Conservation (phyloP, 2,113 vertebrate genomes). For the Dicaeum eximium region DNA sequence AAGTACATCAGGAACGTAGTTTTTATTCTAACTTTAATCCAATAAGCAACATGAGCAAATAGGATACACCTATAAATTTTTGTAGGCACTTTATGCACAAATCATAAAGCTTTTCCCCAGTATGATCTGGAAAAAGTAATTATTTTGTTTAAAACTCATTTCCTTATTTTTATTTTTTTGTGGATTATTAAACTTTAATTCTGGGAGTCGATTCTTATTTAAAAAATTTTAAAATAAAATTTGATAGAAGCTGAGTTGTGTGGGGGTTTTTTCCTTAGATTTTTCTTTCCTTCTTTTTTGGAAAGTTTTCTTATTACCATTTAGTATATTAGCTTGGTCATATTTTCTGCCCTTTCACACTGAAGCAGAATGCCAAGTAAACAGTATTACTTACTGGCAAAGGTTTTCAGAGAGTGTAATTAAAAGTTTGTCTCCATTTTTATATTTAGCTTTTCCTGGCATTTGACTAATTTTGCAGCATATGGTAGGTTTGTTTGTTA, state of each 20-base stretch:
- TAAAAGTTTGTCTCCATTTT: slow-evolving; percentile 53
- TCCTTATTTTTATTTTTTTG: background rate
- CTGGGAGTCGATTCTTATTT: background rate
- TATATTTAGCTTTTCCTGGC: slow-evolving; percentile 59
- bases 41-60: background rate
- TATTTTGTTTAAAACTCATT: rapidly evolving
- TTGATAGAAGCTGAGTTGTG: background rate
- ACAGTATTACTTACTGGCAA: slow-evolving; percentile 45
- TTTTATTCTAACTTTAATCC: background rate
- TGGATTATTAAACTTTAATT: background rate
- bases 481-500: slow-evolving; percentile 56
- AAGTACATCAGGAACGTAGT: background rate
- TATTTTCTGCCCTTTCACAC: slow-evolving; percentile 15
- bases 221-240: background rate
- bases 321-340: background rate
- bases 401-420: slow-evolving; percentile 47
- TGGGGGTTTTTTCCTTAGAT: background rate
- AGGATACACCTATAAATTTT: background rate
- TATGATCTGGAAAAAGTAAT: background rate
- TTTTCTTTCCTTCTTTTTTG: background rate
- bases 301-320: background rate
- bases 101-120: background rate
- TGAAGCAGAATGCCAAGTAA: slow-evolving; percentile 32
- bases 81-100: too few species aligned
- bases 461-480: slow-evolving; percentile 62